Evolutionary conservation across 1,140 invertebrate species (phyloP).

Genomic region (Oncopeltus fasciatus): DNA sequence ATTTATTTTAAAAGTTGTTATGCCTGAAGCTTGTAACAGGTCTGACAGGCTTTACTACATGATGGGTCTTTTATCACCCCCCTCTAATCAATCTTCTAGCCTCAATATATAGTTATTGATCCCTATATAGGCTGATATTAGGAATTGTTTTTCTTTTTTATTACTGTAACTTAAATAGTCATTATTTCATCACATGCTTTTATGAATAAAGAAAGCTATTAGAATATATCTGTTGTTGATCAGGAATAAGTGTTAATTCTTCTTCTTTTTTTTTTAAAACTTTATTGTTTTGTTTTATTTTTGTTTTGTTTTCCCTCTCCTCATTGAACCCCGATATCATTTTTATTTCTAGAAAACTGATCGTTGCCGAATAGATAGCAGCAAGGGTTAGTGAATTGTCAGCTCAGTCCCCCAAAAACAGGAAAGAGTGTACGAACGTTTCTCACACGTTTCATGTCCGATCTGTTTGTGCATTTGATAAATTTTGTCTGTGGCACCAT

Average conservation of each 20-base stretch:
- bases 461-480: constrained; percentile 21
- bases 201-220: no score
- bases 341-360: constrained; percentile 21
- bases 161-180: no score
- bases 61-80: no score
- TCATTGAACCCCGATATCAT: constrained; percentile 17
- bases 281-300: constrained; percentile 10
- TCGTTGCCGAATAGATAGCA: constrained; percentile 16
- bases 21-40: no score
- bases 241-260: neutral
- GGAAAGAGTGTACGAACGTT: constrained; percentile 18
- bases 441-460: constrained; percentile 18
- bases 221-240: neutral
- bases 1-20: no score
- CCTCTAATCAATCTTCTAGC: no score
- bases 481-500: constrained; percentile 21
- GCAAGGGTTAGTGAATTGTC: constrained; percentile 13
- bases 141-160: no score
- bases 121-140: no score
- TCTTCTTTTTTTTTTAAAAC: constrained; percentile 8
- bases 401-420: constrained; percentile 2
- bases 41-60: no score
- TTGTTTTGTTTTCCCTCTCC: constrained; percentile 9
- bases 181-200: no score
- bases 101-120: no score